A percentile compares a stretch with the other conserved stretches of the same genome.
Conservation (phyloP, 2,797 vertebrate species). For the Gymnoscopelus microlampas region DNA sequence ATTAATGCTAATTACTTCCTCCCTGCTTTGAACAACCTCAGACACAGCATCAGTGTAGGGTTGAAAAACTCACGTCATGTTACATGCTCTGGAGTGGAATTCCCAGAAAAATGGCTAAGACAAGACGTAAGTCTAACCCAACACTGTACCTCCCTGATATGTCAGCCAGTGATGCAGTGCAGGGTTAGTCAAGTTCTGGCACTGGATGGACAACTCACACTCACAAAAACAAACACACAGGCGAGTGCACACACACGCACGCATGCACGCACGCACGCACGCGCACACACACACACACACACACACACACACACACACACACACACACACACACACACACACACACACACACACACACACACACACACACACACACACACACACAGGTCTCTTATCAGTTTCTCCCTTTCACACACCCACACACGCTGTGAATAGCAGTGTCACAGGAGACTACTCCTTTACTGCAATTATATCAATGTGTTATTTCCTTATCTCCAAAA, state of each 20-base stretch:
- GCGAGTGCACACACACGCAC: neutral
- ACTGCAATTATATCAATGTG: constrained; percentile 6
- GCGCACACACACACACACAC: constrained; percentile 3
- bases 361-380: neutral
- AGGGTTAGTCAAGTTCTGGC: constrained; percentile 9
- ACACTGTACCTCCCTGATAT: neutral
- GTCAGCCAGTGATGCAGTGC: constrained; percentile 3
- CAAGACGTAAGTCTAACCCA: constrained; percentile 12
- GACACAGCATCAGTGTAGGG: constrained; percentile 12
- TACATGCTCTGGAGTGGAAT: constrained; percentile 16
- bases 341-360: constrained; percentile 10
- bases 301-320: neutral
- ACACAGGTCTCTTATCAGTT: too few species aligned
- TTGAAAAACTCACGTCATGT: constrained; percentile 12
- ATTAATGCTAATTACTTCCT: constrained; percentile 35
- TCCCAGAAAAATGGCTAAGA: neutral
- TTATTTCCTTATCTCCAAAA: constrained; percentile 12
- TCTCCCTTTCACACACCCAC: constrained; percentile 1
- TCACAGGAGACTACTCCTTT: constrained; percentile 11
- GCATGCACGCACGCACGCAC: constrained; percentile 1
- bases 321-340: constrained; percentile 1
- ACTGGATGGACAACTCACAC: constrained; percentile 4
- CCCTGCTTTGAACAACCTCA: constrained; percentile 13
- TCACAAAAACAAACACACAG: constrained; percentile 13
- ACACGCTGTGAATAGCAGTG: neutral